A percentile compares a stretch with the other conserved stretches of the same genome.
These are phyloP conservation scores for Drosophila lacertosa DNA, from an alignment of 1,140 invertebrate genomes.

Conservation along the genomic window DNA sequence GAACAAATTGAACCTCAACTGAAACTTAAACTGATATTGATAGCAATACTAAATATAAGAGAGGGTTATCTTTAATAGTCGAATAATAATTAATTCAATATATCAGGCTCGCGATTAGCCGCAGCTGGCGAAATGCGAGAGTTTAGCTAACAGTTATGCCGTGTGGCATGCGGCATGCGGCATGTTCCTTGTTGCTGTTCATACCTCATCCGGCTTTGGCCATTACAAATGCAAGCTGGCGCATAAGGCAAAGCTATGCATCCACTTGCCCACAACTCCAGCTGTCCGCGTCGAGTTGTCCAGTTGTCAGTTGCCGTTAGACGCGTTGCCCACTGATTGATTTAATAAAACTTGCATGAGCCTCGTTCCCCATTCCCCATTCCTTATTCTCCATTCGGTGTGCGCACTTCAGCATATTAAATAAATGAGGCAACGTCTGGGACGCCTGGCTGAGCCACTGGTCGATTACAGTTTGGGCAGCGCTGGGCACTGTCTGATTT, in stretches of 20 bases:
- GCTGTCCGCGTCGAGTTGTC: background rate
- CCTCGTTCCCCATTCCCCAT: conserved; percentile 12
- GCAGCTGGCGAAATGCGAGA: conserved; percentile 26
- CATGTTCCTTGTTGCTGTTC: conserved; percentile 45
- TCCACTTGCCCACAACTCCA: background rate
- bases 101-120: no score
- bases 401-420: conserved; percentile 60
- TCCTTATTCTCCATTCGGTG: conserved; percentile 56
- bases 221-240: conserved; percentile 68
- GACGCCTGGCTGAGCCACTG: conserved; percentile 21
- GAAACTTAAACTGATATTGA: conserved; percentile 1
- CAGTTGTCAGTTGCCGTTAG: conserved; percentile 73
- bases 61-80: no score
- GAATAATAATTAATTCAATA: no score
- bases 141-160: conserved; percentile 19
- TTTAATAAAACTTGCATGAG: conserved; percentile 80
- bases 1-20: no score
- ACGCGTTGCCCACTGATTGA: conserved; percentile 75
- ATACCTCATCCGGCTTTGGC: conserved; percentile 69
- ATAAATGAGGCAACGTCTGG: conserved; percentile 51
- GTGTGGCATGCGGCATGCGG: conserved; percentile 39
- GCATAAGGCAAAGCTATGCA: conserved; percentile 65
- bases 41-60: no score
- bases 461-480: conserved; percentile 55
- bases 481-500: conserved; percentile 25